Evolutionary conservation across 2,888 invertebrate species (phyloP), one percentile per base, ranked within the genome.

Genomic region (Caenorhabditis plicata): DNA sequence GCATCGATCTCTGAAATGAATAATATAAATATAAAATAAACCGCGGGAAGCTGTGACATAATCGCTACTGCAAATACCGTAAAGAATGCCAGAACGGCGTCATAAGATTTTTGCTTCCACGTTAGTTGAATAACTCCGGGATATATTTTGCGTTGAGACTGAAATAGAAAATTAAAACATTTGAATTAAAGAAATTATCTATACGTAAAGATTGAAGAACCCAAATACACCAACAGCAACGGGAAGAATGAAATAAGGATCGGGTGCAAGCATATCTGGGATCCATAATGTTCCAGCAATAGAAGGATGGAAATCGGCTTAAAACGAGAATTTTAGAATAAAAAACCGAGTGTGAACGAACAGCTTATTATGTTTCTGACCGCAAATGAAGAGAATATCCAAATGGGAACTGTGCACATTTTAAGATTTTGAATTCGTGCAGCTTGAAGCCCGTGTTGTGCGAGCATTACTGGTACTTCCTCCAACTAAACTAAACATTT

Each of bases 351-450:
- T n/a, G n/a, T n/a, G n/a, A n/a, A n/a, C n/a, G n/a, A 39, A 68
- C 68, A 61, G 31, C 57, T 68, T 44, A 72, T 68, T 27, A 74
- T 65, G 40, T 77, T 77, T 38, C 77, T 61, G 23, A 77, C 54
- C 5, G 77, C 77, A 32, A 77, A 77, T 8, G 77, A 75, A 8
- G 77, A 77, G 50, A 73, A 75, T 26, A 77, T 64, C 77, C 77
- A 77, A 7, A 75, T 50, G n/a, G 77, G 77, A 4, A 77, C 68
- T 4, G 75, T 71, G 33, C 64, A 68, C 55, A 74, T 71, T 52
- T 77, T 77, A 36, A 77, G 54, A 49, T 74, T 75, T 31, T 74
- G 73, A 48, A 77, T 77, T 23, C 77, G 52, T 4, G 72, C 64
- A 3, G 73, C 63, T 31, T 73, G 74, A 7, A 77, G 60, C n/a